Percentiles rank a stretch among this genome's conserved stretches.
Conservation (phyloP, 2,797 vertebrate species). For the Lacerta bilineata region DNA sequence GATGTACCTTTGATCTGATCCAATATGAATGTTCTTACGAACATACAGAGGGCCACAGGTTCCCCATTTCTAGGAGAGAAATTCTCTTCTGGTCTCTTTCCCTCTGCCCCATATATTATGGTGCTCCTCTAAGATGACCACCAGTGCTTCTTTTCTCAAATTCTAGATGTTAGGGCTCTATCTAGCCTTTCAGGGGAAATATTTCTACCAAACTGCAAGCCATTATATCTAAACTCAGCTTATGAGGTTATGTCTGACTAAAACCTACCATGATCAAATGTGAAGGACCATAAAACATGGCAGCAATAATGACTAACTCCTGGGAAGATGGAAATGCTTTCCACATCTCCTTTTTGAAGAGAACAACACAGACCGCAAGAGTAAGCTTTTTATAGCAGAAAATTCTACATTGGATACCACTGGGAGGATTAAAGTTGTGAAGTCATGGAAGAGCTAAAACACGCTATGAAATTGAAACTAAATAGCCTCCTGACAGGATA, state of each 20-base stretch:
- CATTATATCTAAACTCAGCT: background rate
- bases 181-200: background rate
- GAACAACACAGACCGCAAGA: conserved; percentile 4
- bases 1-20: too few relatives aligned
- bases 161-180: background rate
- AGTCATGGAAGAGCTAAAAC: conserved; percentile 11
- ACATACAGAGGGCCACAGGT: background rate
- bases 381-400: conserved; percentile 12
- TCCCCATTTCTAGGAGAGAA: too few relatives aligned
- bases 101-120: background rate
- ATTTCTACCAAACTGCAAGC: background rate
- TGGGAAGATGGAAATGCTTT: conserved; percentile 9
- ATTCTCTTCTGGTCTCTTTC: too few relatives aligned
- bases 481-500: background rate
- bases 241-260: background rate
- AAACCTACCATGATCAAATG: conserved; percentile 1
- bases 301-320: background rate
- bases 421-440: conserved; percentile 2
- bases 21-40: too few relatives aligned
- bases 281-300: conserved; percentile 15
- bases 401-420: conserved; percentile 15
- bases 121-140: background rate
- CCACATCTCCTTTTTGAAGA: background rate
- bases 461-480: background rate
- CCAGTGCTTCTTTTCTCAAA: background rate